Base-by-base conservation (phyloP, 1,140 invertebrate species). In the Brachionus manjavacas region DNA sequence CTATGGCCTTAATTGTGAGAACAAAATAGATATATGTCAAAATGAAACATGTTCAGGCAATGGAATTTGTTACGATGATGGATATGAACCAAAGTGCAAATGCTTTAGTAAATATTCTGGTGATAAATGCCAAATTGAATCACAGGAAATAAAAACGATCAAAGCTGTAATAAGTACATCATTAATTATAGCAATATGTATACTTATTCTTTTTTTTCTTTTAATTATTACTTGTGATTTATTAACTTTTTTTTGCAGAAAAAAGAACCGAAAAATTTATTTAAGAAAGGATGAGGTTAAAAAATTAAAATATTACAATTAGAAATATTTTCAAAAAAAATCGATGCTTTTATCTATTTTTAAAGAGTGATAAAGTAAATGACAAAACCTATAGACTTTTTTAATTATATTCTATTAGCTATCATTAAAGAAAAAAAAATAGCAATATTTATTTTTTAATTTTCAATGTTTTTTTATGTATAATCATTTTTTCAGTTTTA, bases 81-180 rank as follows among this genome's bases (percentile, higher is more conserved):
- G 70, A 8, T 39, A 8, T 46, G 41, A 39, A 72, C 35, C 16
- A 0, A 41, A 72, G 11, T 72, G 70, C 20, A 39, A 46, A 39
- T 72, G 70, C 23, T 72, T 72, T 46, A 16, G n/a, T 2, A 39
- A 41, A 39, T 72, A 72, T 46, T 72, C 70, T n/a, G 70, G 70
- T 1, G 28, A 72, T 20, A 39, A 46, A 72, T 72, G 70, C 23
- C 14, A 72, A 72, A 72, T 72, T 28, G 70, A 72, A 31, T 72
- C 70, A 46, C 14, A 72, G 0, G 70, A 72, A 72, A 46, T 46
- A 1, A 72, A 72, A 23, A 20, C 20, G 23, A 72, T 72, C 70
- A 72, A 72, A 23, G 41, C 35, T 9, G 23, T 72, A n/a, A 72
- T 72, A 4, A 41, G 35, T 16, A 46, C 41, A n/a, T 72, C 70